phyloP scores from a whole-genome alignment of 2,797 vertebrate genomes.

The Malurus leucopterus region DNA sequence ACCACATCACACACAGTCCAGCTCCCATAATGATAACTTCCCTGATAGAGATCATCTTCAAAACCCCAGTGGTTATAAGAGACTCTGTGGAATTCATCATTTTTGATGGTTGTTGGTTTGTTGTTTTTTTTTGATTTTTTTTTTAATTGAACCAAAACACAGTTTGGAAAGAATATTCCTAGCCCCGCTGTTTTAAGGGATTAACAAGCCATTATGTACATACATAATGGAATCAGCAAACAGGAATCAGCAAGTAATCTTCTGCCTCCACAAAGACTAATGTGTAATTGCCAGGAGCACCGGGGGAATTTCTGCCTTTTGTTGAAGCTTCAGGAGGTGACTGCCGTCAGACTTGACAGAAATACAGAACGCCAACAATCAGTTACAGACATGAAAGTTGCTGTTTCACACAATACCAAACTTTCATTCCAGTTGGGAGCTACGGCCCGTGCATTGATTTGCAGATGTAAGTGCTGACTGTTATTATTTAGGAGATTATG shows the following conservation, averaged over 20 bases:
- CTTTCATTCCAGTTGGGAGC: neutral
- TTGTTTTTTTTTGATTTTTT: neutral
- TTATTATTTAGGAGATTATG: conserved; percentile 6
- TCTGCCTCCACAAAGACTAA: neutral
- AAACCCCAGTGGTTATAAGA: neutral
- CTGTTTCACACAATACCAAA: conserved; percentile 3
- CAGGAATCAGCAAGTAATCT: conserved; percentile 46
- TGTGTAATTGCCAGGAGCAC: conserved; percentile 41
- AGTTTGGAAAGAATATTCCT: neutral
- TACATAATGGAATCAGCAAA: conserved; percentile 46
- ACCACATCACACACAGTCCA: neutral
- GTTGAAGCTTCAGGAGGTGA: conserved; percentile 34
- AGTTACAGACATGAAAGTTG: neutral
- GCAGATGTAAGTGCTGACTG: neutral
- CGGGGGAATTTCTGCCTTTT: conserved; percentile 32
- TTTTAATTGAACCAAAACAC: neutral
- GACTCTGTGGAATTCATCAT: neutral
- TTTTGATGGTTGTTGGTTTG: neutral
- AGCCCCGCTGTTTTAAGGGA: conserved; percentile 16
- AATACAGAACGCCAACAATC: neutral
- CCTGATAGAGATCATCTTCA: conserved; percentile 3
- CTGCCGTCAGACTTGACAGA: neutral
- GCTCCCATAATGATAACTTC: neutral
- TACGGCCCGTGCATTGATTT: neutral
- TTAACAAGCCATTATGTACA: conserved; percentile 33